Conservation (phyloP, 1,140 invertebrate species). For the Diprion similis region DNA sequence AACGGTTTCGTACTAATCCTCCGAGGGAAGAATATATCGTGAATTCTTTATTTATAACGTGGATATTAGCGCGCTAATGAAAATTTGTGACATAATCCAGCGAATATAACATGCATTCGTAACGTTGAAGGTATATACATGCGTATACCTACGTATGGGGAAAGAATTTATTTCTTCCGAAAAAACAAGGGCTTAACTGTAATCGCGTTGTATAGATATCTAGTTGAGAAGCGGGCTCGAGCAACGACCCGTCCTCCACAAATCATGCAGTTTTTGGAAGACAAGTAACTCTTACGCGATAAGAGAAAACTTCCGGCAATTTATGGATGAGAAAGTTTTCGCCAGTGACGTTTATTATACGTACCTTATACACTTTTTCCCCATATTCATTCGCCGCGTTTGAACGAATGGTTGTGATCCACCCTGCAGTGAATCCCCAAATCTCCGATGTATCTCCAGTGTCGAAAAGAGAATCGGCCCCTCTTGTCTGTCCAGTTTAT, state of each 20-base stretch:
- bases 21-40: too few relatives aligned
- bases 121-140: not conserved
- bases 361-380: not conserved
- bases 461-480: constrained; percentile 3
- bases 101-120: too few relatives aligned
- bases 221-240: not conserved
- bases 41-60: too few relatives aligned
- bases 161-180: not conserved
- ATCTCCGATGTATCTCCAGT: constrained; percentile 10
- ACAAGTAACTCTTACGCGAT: constrained; percentile 29
- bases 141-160: not conserved
- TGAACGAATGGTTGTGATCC: not conserved
- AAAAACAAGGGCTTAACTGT: not conserved
- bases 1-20: not conserved
- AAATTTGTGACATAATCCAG: too few relatives aligned
- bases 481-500: too few relatives aligned
- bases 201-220: not conserved
- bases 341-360: constrained; percentile 15
- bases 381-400: constrained; percentile 11
- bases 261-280: constrained; percentile 29
- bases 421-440: constrained; percentile 6
- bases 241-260: constrained; percentile 24
- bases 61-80: too few relatives aligned
- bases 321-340: constrained; percentile 22
- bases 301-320: constrained; percentile 23